These are phyloP conservation scores for Conger conger DNA, from an alignment of 2,113 vertebrate species.

Conservation along the genomic window DNA sequence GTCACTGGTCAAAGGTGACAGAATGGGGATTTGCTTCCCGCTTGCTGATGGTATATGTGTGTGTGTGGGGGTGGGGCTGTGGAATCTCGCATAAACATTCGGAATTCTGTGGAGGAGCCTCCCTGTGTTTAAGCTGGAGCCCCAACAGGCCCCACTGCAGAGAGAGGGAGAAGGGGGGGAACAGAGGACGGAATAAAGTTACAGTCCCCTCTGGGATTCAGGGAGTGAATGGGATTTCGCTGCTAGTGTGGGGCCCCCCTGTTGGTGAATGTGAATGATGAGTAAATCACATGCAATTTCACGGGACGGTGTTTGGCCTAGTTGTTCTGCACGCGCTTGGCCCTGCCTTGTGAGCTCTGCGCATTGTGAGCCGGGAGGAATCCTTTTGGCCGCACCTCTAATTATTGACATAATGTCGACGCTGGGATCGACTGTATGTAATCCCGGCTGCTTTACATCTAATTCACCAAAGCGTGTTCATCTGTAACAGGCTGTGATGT, in stretches of 20 bases:
- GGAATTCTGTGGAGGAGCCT: background rate
- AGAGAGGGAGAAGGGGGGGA: background rate
- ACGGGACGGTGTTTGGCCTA: background rate
- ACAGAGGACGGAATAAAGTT: background rate
- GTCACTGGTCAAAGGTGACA: background rate
- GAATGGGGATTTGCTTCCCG: background rate
- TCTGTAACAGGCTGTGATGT: background rate
- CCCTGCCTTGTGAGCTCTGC: background rate
- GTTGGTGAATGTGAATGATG: too few species aligned
- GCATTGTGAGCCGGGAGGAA: background rate
- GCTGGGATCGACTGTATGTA: background rate
- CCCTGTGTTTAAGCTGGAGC: background rate
- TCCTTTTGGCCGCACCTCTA: background rate
- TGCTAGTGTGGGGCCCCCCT: background rate
- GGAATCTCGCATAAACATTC: background rate
- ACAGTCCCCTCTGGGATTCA: too few species aligned
- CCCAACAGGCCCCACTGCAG: background rate
- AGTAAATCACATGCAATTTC: background rate
- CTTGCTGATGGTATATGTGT: background rate
- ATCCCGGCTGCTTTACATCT: background rate
- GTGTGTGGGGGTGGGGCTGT: background rate
- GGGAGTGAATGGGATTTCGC: background rate
- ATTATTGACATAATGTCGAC: background rate
- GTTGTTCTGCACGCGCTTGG: background rate
- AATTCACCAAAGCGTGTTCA: background rate